Conservation (phyloP, 2,797 vertebrate genomes). For the Choloepus didactylus region DNA sequence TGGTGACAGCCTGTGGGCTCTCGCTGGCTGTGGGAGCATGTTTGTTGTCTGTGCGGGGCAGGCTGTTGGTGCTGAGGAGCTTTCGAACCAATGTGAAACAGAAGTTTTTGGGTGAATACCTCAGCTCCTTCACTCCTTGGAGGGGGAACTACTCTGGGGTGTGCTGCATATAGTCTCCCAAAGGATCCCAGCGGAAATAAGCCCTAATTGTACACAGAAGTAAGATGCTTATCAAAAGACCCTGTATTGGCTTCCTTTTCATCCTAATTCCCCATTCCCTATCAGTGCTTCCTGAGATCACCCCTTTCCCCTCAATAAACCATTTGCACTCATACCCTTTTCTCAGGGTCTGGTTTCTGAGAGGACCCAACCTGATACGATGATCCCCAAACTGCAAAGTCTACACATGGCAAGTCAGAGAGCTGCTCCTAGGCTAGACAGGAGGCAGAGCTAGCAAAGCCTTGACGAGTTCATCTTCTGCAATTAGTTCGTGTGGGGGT, state of each 20-base stretch:
- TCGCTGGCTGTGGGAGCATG: neutral
- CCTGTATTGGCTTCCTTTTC: neutral
- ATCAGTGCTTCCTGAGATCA: neutral
- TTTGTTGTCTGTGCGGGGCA: neutral
- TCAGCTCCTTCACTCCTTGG: neutral
- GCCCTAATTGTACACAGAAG: fast-evolving
- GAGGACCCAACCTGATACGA: neutral
- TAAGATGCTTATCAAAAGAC: neutral
- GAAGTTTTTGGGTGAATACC: neutral
- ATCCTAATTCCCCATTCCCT: neutral
- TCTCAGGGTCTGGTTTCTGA: neutral
- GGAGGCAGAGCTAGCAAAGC: neutral
- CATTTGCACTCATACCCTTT: neutral
- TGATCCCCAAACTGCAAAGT: neutral
- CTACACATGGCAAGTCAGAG: neutral
- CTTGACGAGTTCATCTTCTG: neutral
- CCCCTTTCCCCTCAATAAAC: neutral
- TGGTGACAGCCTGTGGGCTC: neutral
- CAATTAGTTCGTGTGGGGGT: neutral
- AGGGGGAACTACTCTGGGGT: neutral
- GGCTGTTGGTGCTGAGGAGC: neutral
- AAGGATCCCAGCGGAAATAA: neutral
- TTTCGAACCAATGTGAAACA: neutral
- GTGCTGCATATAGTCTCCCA: neutral
- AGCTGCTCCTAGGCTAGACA: neutral